Conservation (phyloP, 2,888 invertebrate genomes). For the Drosophila anomalata region DNA sequence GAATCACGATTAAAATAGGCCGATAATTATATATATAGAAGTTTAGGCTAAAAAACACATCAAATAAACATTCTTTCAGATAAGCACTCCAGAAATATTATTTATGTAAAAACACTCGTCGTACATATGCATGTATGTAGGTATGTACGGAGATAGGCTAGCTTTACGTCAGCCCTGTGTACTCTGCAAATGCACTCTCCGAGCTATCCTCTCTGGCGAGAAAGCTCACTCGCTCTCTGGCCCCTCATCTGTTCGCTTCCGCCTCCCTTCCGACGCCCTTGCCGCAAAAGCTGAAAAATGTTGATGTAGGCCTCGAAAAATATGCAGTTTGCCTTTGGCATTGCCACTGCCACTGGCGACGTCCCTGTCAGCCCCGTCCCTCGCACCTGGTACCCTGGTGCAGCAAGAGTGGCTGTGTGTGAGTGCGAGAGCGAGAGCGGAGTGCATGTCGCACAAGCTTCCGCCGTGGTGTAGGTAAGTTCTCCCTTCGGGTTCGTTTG, state of each 20-base stretch:
- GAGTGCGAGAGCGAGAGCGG: conserved; percentile 30
- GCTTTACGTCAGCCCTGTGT: neutral
- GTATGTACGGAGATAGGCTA: neutral
- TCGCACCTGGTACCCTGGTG: conserved; percentile 15
- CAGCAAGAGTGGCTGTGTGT: conserved; percentile 27
- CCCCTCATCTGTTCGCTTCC: conserved; percentile 2
- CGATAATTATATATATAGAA: too few relatives aligned
- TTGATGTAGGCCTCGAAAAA: conserved; percentile 78
- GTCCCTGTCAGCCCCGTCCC: conserved; percentile 34
- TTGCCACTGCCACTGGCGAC: conserved; percentile 74
- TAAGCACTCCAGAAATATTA: neutral
- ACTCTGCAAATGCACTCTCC: neutral
- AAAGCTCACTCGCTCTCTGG: conserved; percentile 1
- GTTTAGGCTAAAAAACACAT: neutral
- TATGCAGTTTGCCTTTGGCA: conserved; percentile 81
- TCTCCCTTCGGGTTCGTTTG: conserved; percentile 67
- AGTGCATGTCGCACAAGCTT: conserved; percentile 72
- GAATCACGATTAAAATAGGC: too few relatives aligned
- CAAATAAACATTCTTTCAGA: neutral
- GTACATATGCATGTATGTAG: neutral
- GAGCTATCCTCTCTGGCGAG: conserved; percentile 4
- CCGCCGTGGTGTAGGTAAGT: conserved; percentile 77
- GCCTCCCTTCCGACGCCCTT: conserved; percentile 54
- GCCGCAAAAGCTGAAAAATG: conserved; percentile 64
- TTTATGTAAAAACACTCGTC: neutral